Conservation (phyloP, 1,140 invertebrate species). For the Coelopa frigida region DNA sequence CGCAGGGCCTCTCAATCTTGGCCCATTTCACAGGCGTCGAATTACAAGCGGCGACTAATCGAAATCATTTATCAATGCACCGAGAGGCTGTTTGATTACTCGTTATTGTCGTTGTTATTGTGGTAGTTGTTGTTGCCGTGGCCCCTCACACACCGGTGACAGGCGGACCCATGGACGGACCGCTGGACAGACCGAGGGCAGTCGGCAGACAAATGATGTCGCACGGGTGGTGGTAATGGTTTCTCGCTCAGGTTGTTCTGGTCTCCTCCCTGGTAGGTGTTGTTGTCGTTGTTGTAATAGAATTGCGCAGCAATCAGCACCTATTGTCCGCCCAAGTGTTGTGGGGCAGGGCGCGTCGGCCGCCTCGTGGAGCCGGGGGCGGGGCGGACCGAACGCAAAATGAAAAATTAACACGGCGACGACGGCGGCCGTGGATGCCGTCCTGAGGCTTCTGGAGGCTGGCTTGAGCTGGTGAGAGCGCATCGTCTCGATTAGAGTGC, state of each 20-base stretch:
- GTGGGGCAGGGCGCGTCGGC: conserved; percentile 2
- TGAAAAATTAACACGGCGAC: conserved; percentile 10
- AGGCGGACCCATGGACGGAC: too few relatives aligned
- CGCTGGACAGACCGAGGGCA: too few relatives aligned
- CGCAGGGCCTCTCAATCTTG: conserved; percentile 43
- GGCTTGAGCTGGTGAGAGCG: neutral
- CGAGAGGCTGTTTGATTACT: conserved; percentile 15
- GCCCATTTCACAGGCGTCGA: conserved; percentile 45
- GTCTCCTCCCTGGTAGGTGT: too few relatives aligned
- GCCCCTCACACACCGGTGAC: too few relatives aligned
- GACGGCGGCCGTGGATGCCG: conserved; percentile 6
- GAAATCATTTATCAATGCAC: conserved; percentile 44
- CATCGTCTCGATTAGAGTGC: neutral
- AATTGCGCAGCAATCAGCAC: conserved; percentile 35
- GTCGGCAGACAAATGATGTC: too few relatives aligned
- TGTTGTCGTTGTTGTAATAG: neutral
- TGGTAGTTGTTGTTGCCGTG: too few relatives aligned
- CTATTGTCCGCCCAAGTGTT: conserved; percentile 34
- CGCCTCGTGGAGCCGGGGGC: conserved; percentile 1
- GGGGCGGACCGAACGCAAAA: conserved; percentile 13
- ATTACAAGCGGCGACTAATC: conserved; percentile 45
- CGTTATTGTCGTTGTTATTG: conserved; percentile 10
- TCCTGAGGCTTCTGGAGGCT: neutral
- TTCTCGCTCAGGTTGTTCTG: too few relatives aligned
- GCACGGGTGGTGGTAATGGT: too few relatives aligned